Percentiles rank a stretch among this genome's conserved stretches.
Evolutionary conservation across 2,113 vertebrate genomes (phyloP).

Genomic region (Mugil cephalus): DNA sequence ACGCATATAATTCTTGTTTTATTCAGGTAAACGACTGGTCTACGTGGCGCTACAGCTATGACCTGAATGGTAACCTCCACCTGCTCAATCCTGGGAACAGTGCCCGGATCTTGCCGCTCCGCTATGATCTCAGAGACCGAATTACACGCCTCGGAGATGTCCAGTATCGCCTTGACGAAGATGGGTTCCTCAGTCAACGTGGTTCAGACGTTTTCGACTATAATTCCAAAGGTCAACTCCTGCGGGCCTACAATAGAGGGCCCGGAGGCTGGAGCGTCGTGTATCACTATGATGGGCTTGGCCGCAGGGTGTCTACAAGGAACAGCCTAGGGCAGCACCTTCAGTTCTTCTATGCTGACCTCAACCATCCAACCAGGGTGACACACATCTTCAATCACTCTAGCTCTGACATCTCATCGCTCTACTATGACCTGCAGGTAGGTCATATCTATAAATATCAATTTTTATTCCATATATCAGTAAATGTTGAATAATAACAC

Average conservation of each 20-base stretch:
- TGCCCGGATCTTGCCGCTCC: slow-evolving; percentile 92
- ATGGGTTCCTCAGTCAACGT: slow-evolving; percentile 94
- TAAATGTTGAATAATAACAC: not conserved
- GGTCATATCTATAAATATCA: not conserved
- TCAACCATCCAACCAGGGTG: slow-evolving; percentile 93
- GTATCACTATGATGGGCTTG: slow-evolving; percentile 95
- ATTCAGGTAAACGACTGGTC: slow-evolving; percentile 92
- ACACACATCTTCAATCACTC: slow-evolving; percentile 99
- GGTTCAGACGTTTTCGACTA: slow-evolving; percentile 95
- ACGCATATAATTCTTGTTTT: not conserved
- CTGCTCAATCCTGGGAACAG: slow-evolving; percentile 95
- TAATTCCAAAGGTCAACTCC: slow-evolving; percentile 97
- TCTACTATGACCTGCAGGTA: slow-evolving; percentile 97
- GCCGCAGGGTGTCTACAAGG: slow-evolving; percentile 94
- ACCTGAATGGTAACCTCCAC: slow-evolving; percentile 97
- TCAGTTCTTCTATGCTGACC: slow-evolving; percentile 98
- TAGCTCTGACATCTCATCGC: slow-evolving; percentile 95
- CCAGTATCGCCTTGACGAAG: slow-evolving; percentile 96
- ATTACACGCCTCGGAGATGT: slow-evolving; percentile 96
- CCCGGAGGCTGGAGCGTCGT: slow-evolving; percentile 93
- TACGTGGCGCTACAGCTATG: slow-evolving; percentile 99
- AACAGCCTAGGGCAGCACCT: slow-evolving; percentile 97
- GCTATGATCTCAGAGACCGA: slow-evolving; percentile 96
- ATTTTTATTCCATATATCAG: not conserved
- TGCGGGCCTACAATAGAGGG: slow-evolving; percentile 92